phyloP scores from a whole-genome alignment of 2,888 invertebrate genomes.

The Drosophila neonasuta region DNA sequence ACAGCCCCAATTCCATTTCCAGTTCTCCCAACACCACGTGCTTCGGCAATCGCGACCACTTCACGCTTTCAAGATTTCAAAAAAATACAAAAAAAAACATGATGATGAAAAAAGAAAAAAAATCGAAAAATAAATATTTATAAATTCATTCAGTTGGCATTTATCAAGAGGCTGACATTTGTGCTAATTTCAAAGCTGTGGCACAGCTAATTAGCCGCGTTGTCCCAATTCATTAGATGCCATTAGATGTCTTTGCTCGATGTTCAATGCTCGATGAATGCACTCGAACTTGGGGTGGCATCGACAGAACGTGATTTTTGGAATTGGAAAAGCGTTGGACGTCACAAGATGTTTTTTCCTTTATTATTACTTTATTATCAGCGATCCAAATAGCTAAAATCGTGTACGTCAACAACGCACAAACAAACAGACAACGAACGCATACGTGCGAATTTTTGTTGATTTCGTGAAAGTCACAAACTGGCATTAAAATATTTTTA shows the following conservation, averaged over 20 bases:
- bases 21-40: constrained; percentile 34
- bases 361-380: constrained; percentile 47
- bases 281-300: constrained; percentile 14
- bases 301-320: constrained; percentile 18
- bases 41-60: constrained; percentile 39
- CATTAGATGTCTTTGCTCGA: constrained; percentile 12
- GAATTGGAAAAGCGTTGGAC: constrained; percentile 14
- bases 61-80: constrained; percentile 49
- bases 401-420: constrained; percentile 36
- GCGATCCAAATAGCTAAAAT: constrained; percentile 40
- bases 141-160: constrained; percentile 45
- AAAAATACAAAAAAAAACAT: background rate
- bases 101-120: constrained; percentile 26
- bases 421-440: constrained; percentile 15
- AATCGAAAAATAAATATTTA: constrained; percentile 56
- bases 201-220: constrained; percentile 25
- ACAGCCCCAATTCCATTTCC: background rate
- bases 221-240: constrained; percentile 38
- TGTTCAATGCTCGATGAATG: background rate
- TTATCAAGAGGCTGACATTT: constrained; percentile 39
- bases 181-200: constrained; percentile 58
- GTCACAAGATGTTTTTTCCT: constrained; percentile 37
- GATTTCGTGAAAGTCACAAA: constrained; percentile 67
- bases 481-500: constrained; percentile 61
- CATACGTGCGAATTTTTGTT: constrained; percentile 67